Base-by-base conservation (phyloP, 2,797 vertebrate species). In the Myoxocephalus aenaeus region DNA sequence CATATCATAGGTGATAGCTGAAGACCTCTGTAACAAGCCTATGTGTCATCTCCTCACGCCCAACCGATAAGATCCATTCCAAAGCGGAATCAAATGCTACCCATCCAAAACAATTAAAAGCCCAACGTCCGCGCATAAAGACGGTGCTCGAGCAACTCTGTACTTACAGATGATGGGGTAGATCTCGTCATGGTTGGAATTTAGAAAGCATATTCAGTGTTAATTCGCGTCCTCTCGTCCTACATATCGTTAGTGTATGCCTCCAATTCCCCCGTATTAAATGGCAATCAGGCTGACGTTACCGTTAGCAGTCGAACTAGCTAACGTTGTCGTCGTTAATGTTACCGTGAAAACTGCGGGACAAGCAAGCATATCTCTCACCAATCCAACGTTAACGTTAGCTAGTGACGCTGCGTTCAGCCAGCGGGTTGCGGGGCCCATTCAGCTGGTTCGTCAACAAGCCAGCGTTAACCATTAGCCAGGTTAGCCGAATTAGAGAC, bases 401-500 rank as follows among this genome's bases (percentile, higher is more conserved):
- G 92, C 91, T 90, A 81, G 91, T 94, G 93, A 93, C 92, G 93
- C 90, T 89, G 87, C 90, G 87, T 83, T 80, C 88, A 93, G 91
- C 90, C 92, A 93, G 90, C 90, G 90, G 92, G 92, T 90, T 90
- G 89, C 79, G 83, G 88, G 93, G 91, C 92, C 93, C 90, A 81
- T 92, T 91, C 92, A 88, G 90, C 91, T 92, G 92, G 82, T 90
- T 87, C 91, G 91, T 92, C 93, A 93, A 94, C 92, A 93, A 94
- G 91, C 92, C 89, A 93, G 22, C 86, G 89, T 90, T 90, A 90
- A 92, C 92, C 85, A 91, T 86, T 91, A 92, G 92, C 89, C 79
- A 86, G 85, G 83, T 87, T 92, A 91, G 92, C 87, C 57, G 65
- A 89, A 80, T 82, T 81, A 86, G 89, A 92, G 79, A 73, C 27